Evolutionary conservation across 2,113 vertebrate species (phyloP).

Genomic region (Lates calcarifer): DNA sequence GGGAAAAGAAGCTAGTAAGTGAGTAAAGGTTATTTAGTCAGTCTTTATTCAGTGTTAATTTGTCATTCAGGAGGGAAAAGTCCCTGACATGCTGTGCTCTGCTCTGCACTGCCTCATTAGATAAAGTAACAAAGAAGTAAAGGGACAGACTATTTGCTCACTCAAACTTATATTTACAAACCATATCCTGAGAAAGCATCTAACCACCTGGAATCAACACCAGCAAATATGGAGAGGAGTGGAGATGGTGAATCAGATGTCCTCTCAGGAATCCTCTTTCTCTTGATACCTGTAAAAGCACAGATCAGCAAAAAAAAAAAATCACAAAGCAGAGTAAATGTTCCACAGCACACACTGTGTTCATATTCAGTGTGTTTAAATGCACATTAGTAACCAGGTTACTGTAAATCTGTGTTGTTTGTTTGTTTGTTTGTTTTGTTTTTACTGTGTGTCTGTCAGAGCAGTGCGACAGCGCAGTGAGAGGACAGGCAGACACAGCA

Average conservation of each 20-base stretch:
- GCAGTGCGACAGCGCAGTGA: no score
- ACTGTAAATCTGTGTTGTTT: not conserved
- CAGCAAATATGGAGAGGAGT: not conserved
- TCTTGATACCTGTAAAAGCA: constrained; percentile 86
- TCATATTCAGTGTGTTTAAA: not conserved
- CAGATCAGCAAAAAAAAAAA: not conserved
- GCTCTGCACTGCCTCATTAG: not conserved
- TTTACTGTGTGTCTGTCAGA: no score
- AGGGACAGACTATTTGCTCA: not conserved
- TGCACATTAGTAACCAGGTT: not conserved
- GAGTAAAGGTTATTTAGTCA: not conserved
- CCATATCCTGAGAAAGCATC: not conserved
- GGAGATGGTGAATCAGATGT: not conserved
- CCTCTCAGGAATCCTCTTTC: constrained; percentile 90
- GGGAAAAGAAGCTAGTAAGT: not conserved
- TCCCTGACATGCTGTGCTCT: not conserved
- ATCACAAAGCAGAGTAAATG: not conserved
- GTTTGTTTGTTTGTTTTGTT: no score
- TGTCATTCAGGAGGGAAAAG: not conserved
- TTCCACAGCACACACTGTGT: not conserved
- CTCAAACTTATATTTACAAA: not conserved
- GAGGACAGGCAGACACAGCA: no score
- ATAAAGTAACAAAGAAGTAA: not conserved
- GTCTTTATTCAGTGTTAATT: not conserved
- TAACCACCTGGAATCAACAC: no score